Evolutionary conservation across 2,797 vertebrate genomes (phyloP).

Genomic region (Anguilla megastoma): DNA sequence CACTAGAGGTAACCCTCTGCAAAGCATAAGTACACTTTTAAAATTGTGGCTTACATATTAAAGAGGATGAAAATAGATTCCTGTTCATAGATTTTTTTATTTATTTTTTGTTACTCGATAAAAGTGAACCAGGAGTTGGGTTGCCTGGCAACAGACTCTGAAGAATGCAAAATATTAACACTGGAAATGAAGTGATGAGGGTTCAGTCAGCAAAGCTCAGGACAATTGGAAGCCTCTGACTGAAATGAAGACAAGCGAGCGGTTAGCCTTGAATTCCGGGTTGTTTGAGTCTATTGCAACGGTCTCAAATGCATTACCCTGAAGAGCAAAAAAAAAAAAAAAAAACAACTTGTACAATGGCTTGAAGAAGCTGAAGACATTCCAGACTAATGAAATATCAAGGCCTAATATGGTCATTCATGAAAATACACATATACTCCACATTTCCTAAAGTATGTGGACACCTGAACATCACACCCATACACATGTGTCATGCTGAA

Average conservation of each 20-base stretch:
- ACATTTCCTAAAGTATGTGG: too few relatives aligned
- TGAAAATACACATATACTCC: too few relatives aligned
- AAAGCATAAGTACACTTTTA: constrained; percentile 49
- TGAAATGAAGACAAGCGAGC: too few relatives aligned
- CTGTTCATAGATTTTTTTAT: constrained; percentile 47
- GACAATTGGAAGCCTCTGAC: neutral
- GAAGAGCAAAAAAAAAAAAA: too few relatives aligned
- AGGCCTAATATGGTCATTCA: too few relatives aligned
- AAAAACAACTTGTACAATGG: too few relatives aligned
- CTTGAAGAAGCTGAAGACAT: too few relatives aligned
- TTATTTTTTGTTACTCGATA: constrained; percentile 31
- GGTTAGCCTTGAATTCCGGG: neutral
- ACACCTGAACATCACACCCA: too few relatives aligned
- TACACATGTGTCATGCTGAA: too few relatives aligned
- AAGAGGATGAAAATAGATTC: constrained; percentile 45
- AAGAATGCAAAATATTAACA: constrained; percentile 44
- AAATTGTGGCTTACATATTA: constrained; percentile 33
- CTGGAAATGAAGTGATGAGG: constrained; percentile 28
- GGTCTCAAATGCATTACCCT: too few relatives aligned
- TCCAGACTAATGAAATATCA: too few relatives aligned
- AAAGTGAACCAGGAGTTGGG: constrained; percentile 47
- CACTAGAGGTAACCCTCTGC: constrained; percentile 27
- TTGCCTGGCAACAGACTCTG: constrained; percentile 56
- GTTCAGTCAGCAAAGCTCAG: neutral
- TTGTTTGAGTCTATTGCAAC: too few relatives aligned